A percentile compares a stretch with the other conserved stretches of the same genome.
phyloP scores from a whole-genome alignment of 2,113 vertebrate genomes.

The Sitta europaea region DNA sequence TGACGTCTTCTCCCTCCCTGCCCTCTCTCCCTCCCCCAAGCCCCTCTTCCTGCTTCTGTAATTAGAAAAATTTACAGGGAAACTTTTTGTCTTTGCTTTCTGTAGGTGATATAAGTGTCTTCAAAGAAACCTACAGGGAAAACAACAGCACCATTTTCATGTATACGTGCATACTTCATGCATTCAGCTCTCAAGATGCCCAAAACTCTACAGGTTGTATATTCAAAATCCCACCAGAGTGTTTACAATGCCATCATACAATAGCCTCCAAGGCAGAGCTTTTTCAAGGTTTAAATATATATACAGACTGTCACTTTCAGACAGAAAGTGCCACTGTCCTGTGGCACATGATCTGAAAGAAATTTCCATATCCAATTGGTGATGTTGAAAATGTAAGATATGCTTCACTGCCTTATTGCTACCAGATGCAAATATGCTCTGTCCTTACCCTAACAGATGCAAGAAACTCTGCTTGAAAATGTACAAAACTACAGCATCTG shows the following conservation, averaged over 20 bases:
- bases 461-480: neutral
- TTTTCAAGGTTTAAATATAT: neutral
- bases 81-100: neutral
- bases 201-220: neutral
- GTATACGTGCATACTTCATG: rapidly evolving
- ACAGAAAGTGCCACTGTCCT: neutral
- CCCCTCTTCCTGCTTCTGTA: neutral
- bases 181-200: neutral
- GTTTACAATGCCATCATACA: neutral
- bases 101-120: neutral
- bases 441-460: neutral
- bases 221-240: neutral
- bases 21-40: neutral
- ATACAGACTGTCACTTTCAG: neutral
- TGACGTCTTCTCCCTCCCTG: neutral
- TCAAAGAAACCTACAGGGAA: neutral
- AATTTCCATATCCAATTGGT: neutral
- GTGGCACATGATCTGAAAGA: neutral
- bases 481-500: neutral
- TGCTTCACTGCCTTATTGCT: neutral
- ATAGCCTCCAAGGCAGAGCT: neutral
- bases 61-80: neutral
- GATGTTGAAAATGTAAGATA: neutral
- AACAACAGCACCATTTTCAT: neutral
- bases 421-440: neutral